These are phyloP conservation scores for Pemphigus obesinymphae DNA, from an alignment of 1,140 invertebrate genomes.

Conservation along the genomic window DNA sequence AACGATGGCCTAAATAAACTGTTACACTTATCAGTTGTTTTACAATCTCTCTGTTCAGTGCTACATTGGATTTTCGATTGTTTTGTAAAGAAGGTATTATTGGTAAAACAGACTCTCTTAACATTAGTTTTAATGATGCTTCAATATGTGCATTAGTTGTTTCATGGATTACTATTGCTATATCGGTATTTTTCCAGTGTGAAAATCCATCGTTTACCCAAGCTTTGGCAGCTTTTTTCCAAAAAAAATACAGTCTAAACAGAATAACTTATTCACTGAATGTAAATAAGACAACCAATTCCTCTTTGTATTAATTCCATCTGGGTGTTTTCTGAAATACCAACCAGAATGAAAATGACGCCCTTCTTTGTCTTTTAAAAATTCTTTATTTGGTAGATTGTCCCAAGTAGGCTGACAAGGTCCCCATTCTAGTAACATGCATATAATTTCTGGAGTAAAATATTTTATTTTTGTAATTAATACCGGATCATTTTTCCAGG, in stretches of 20 bases:
- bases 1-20: neutral
- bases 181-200: neutral
- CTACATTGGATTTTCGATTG: neutral
- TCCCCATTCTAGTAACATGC: neutral
- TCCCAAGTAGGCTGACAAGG: neutral
- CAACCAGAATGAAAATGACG: neutral
- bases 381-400: neutral
- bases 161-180: neutral
- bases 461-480: too few relatives aligned
- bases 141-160: neutral
- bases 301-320: neutral
- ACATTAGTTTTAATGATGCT: neutral
- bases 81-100: neutral
- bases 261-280: neutral
- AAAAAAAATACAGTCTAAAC: neutral
- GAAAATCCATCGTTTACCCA: neutral
- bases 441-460: too few relatives aligned
- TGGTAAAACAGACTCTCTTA: neutral
- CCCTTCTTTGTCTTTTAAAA: neutral
- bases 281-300: neutral
- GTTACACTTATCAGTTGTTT: neutral
- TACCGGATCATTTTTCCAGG: too few relatives aligned
- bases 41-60: neutral
- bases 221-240: neutral
- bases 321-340: neutral